Base-by-base conservation (phyloP, 2,113 vertebrate genomes). In the Eulemur macaco region DNA sequence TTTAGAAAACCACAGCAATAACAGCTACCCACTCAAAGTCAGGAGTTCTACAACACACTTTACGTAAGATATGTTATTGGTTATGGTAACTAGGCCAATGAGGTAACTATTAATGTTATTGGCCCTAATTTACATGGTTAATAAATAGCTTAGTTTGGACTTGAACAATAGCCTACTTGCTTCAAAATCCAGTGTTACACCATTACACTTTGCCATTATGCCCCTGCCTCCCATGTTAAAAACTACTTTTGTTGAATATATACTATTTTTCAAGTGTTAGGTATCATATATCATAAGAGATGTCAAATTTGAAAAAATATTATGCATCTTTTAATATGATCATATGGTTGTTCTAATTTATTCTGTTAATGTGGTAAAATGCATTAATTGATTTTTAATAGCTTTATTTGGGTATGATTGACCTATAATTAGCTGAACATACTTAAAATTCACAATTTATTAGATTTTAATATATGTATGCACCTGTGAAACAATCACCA, bases 391-490 rank as follows among this genome's bases (percentile, higher is more conserved):
- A 88, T 81, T 92, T 93, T 92, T 87, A 95, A 85, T 97, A 94
- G 89, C 23, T 86, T 89, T 96, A 63, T 89, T 96, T 88, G 60
- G 27, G 3, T 87, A 63, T 90, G 87, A 85, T 68, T 77, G 71
- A 39, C 34, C 56, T 89, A 89, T 83, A 97, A 94, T 83, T 96
- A 90, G 80, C 29, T 29, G 23, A 3, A 60, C 27, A 56, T 95
- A 89, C 85, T 96, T 96, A 94, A 96, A 91, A 85, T 52, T 58
- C 39, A 85, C 14, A 87, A 42, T 97, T 90, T 93, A 89, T 96
- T 95, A 89, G n/a, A 86, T 96, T 90, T 95, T 94, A 77, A 84
- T 95, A 47, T 58, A 71, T 56, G 14, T 73, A 63, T 34, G 37
- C 56, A 95, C 73, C 93, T 89, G 89, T 89, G 71, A 77, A 88